These are phyloP conservation scores for Poecilobothrus nobilitatus DNA, from an alignment of 2,888 invertebrate genomes.

Conservation along the genomic window DNA sequence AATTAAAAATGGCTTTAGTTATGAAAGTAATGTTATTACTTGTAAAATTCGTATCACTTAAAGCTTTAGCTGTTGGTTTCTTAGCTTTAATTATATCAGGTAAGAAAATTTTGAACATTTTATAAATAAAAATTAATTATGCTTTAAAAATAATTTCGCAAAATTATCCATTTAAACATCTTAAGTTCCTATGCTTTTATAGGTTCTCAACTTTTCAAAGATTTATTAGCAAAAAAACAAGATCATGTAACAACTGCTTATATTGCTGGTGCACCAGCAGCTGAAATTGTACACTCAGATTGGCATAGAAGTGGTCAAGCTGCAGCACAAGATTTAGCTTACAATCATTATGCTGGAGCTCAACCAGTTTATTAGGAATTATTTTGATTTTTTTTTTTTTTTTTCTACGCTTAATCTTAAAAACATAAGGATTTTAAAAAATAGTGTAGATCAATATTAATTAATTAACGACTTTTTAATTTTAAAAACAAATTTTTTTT, in stretches of 20 bases:
- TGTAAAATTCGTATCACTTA: slow-evolving; percentile 56
- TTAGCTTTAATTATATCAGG: slow-evolving; percentile 54
- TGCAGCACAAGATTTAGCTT: slow-evolving; percentile 40
- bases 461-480: no score
- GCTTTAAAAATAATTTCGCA: not conserved
- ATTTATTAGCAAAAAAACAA: slow-evolving; percentile 43
- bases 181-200: slow-evolving; percentile 11
- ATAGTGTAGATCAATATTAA: not conserved
- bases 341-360: slow-evolving; percentile 42
- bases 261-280: slow-evolving; percentile 43
- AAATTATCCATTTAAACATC: slow-evolving; percentile 7
- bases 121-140: not conserved
- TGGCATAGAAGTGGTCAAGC: slow-evolving; percentile 45
- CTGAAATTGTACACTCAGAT: slow-evolving; percentile 44
- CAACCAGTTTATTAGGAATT: slow-evolving; percentile 36
- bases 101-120: slow-evolving; percentile 27
- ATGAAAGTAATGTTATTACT: slow-evolving; percentile 53
- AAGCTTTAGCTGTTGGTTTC: slow-evolving; percentile 55
- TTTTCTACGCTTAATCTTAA: not conserved
- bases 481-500: not conserved
- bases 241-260: slow-evolving; percentile 45
- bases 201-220: slow-evolving; percentile 44
- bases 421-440: not conserved
- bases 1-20: slow-evolving; percentile 53
- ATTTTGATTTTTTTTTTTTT: not conserved